A percentile compares a stretch with the other conserved stretches of the same genome.
These are phyloP conservation scores for Phytoseiulus persimilis DNA, from an alignment of 2,888 invertebrate genomes.

Conservation along the genomic window DNA sequence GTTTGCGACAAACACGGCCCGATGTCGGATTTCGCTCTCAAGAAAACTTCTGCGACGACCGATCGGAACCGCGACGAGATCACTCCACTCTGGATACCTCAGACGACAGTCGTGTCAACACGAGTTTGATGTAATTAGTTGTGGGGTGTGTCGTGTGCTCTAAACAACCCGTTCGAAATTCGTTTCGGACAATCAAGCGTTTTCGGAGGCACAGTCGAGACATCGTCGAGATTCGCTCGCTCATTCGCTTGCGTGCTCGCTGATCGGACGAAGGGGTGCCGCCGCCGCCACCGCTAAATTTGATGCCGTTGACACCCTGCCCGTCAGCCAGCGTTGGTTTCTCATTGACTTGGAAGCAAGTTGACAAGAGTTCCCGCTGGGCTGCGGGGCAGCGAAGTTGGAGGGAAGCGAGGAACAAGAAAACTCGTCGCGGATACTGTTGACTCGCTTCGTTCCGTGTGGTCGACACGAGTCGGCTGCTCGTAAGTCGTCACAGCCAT, in stretches of 20 bases:
- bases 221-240: not conserved
- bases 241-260: not conserved
- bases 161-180: not conserved
- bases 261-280: not conserved
- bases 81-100: not conserved
- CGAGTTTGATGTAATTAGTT: conserved; percentile 5
- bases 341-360: not conserved
- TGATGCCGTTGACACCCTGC: not conserved
- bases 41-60: not conserved
- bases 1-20: too few species aligned
- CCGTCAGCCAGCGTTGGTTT: not conserved
- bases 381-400: not conserved
- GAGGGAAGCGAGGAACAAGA: not conserved
- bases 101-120: not conserved
- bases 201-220: not conserved
- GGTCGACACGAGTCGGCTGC: too few species aligned
- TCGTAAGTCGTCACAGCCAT: not conserved
- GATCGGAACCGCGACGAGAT: not conserved
- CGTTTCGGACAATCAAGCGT: not conserved
- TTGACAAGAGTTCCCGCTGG: not conserved
- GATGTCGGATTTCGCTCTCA: too few species aligned
- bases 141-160: conserved; percentile 5
- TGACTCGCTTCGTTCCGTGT: not conserved
- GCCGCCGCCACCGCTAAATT: too few species aligned
- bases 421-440: not conserved